Evolutionary conservation across 2,888 invertebrate species (phyloP), one percentile per base, ranked within the genome.

Genomic region (Unio delphinus): DNA sequence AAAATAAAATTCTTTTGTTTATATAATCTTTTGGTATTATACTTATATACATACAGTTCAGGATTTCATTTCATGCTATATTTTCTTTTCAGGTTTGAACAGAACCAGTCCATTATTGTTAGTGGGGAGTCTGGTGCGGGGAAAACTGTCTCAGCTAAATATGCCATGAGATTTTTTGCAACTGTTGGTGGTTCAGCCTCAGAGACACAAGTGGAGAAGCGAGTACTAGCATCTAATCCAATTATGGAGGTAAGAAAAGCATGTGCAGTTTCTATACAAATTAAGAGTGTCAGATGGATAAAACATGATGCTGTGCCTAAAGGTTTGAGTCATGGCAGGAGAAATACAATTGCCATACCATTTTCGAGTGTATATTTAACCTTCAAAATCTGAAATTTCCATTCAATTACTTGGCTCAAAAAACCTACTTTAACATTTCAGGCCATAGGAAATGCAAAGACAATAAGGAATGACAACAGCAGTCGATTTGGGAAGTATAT

Each of bases 361-460:
- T 45, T 45, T 45, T 45, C 15, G 0, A 15, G 11, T 45, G 45
- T 45, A 45, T 15, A 45, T 45, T 45, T 45, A 45, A 45, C 15
- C 45, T 45, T 3, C 11, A 45, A 45, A 45, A 11, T 45, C 11
- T 45, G 15, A 45, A 45, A 15, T 45, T 45, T 45, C 45, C 15
- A 45, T 45, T 45, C 45, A 45, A 15, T 2, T 45, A 45, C 45
- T 15, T 4, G 11, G 15, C 15, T 45, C 45, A 45, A 45, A 45
- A 15, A 11, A 23, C 26, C 64, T 60, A 15, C 58, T 64, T 26
- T 34, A 72, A 55, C 61, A 23, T 73, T 79, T 28, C 90, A 94
- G 94, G 97, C 98, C 0, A 96, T 99, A 81, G 99, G 99, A 57
- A 99, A 99, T 91, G 99, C 99, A 0, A 99, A 99, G 91, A 99